Percentiles rank a stretch among this genome's conserved stretches.
phyloP scores from a whole-genome alignment of 2,797 vertebrate species.

The Mormyrops boulengeri region DNA sequence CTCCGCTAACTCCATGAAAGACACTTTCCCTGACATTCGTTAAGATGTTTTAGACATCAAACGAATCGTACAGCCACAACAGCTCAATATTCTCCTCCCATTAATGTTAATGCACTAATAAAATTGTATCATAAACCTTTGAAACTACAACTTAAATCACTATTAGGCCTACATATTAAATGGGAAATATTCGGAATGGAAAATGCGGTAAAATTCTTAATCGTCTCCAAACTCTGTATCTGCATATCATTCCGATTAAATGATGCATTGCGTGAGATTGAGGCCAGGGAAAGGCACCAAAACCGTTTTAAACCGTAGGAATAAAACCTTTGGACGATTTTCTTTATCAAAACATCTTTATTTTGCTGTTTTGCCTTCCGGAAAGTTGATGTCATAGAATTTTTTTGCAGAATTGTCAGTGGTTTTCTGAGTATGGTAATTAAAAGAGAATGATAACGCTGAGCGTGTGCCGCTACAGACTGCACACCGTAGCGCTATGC shows the following conservation, averaged over 20 bases:
- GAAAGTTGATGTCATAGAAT: not conserved
- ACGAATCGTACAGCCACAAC: slow-evolving; percentile 18
- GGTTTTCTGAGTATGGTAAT: slow-evolving; percentile 25
- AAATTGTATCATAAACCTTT: not conserved
- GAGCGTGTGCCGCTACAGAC: not conserved
- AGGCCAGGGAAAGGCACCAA: slow-evolving; percentile 27
- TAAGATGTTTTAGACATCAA: slow-evolving; percentile 26
- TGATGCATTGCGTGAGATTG: slow-evolving; percentile 32
- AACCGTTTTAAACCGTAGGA: slow-evolving; percentile 15
- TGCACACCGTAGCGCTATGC: not conserved
- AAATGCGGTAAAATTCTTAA: slow-evolving; percentile 7
- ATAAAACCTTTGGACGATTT: slow-evolving; percentile 15
- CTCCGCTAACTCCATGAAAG: not conserved
- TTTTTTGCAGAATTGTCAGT: not conserved
- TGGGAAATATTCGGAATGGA: not conserved
- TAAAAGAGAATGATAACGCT: slow-evolving; percentile 20
- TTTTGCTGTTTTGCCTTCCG: not conserved
- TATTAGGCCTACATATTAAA: slow-evolving; percentile 22
- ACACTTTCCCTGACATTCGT: not conserved
- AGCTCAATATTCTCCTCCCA: slow-evolving; percentile 4
- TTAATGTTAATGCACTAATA: slow-evolving; percentile 29
- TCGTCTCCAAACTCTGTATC: slow-evolving; percentile 30
- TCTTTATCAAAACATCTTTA: slow-evolving; percentile 21
- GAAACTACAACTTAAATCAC: slow-evolving; percentile 25
- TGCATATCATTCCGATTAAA: slow-evolving; percentile 29